These are phyloP conservation scores for Melanostigma gelatinosum DNA, from an alignment of 2,113 vertebrate species.

Conservation along the genomic window DNA sequence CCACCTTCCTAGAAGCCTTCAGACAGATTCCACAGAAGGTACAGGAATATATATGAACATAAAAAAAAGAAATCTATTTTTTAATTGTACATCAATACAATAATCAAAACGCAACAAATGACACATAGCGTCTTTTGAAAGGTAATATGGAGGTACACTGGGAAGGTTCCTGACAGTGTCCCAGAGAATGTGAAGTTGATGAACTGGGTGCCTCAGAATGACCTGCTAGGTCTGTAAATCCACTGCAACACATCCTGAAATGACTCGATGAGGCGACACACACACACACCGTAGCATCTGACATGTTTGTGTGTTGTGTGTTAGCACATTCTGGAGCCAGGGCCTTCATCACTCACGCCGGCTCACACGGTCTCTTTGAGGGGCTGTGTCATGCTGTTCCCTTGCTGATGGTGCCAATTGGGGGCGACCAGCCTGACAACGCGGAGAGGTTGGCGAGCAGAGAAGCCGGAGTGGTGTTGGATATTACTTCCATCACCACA, in stretches of 20 bases:
- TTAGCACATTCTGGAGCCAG: constrained; percentile 89
- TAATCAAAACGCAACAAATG: too few relatives aligned
- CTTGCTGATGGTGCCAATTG: constrained; percentile 91
- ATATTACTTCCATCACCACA: constrained; percentile 85
- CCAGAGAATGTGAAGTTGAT: constrained; percentile 89
- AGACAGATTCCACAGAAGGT: constrained; percentile 92
- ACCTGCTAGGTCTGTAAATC: constrained; percentile 86
- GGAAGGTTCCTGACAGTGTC: constrained; percentile 80
- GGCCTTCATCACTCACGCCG: constrained; percentile 94
- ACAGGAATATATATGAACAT: constrained; percentile 22
- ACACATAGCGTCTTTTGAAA: constrained; percentile 47
- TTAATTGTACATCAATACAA: neutral
- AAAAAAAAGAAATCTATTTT: neutral
- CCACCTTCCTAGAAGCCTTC: constrained; percentile 88
- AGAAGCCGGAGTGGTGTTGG: constrained; percentile 86
- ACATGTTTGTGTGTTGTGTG: neutral
- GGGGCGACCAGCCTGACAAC: constrained; percentile 91
- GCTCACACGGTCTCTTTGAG: constrained; percentile 92
- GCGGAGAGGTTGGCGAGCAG: constrained; percentile 83
- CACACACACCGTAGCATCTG: accelerated
- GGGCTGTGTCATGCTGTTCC: constrained; percentile 92
- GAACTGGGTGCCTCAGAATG: constrained; percentile 96
- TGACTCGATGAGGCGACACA: neutral
- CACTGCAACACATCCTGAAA: neutral
- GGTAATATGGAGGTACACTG: constrained; percentile 93